A percentile compares a stretch with the other conserved stretches of the same genome.
phyloP scores from a whole-genome alignment of 2,113 vertebrate species.

The Gobiocypris rarus region DNA sequence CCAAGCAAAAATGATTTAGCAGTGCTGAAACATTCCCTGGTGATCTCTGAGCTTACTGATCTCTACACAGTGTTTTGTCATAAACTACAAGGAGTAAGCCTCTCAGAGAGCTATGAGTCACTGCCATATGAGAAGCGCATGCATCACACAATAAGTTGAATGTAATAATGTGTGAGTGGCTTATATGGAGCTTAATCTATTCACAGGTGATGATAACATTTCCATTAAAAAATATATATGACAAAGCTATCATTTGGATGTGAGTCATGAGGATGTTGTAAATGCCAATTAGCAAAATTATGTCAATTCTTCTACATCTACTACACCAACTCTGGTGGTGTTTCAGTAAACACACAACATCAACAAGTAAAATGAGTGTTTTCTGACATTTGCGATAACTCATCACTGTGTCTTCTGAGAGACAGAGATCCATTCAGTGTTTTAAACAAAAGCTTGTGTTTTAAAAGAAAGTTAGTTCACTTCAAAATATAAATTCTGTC shows the following conservation, averaged over 20 bases:
- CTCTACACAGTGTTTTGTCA: not conserved
- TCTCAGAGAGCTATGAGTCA: slow-evolving; percentile 15
- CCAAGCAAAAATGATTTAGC: not conserved
- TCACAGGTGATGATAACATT: not conserved
- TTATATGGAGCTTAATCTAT: not conserved
- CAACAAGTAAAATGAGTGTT: not conserved
- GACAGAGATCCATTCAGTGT: not conserved
- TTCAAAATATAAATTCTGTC: not conserved
- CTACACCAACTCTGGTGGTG: not conserved
- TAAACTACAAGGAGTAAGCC: slow-evolving; percentile 1
- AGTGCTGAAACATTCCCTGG: not conserved
- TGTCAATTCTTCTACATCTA: not conserved
- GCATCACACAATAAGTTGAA: not conserved
- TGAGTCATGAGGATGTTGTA: not conserved
- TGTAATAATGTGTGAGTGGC: too few species aligned
- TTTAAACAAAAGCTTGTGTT: not conserved
- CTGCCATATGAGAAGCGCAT: not conserved
- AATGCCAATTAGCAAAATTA: not conserved
- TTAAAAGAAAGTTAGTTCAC: not conserved
- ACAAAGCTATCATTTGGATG: not conserved
- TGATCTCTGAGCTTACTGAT: slow-evolving; percentile 13
- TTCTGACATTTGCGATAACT: not conserved
- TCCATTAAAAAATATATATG: not conserved
- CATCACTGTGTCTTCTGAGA: not conserved
- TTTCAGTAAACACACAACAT: slow-evolving; percentile 14